Evolutionary conservation across 35 echinoderm and acorn worm genomes (phyloP).

Genomic region (Apostichopus californicus): DNA sequence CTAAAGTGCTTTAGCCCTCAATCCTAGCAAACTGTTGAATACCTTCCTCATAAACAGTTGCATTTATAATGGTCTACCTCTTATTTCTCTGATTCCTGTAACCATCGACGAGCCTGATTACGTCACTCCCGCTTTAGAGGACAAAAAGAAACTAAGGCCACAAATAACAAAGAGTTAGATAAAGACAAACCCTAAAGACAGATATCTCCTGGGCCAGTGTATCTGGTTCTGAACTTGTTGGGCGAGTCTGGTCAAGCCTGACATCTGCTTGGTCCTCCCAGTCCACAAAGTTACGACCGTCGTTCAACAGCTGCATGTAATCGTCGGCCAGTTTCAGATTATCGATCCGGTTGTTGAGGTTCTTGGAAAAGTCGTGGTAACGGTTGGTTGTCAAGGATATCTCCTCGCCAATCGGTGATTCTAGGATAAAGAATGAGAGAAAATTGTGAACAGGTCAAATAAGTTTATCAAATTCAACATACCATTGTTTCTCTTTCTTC

Average conservation of each 20-base stretch:
- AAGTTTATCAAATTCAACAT: no score
- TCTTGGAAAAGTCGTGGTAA: slow-evolving; percentile 72
- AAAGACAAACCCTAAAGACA: slow-evolving; percentile 63
- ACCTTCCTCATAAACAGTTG: neutral
- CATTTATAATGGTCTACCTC: neutral
- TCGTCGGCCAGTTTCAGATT: slow-evolving; percentile 76
- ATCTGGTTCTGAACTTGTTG: slow-evolving; percentile 74
- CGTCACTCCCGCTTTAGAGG: neutral
- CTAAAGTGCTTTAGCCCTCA: no score
- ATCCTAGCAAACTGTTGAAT: neutral
- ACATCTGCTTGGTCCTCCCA: slow-evolving; percentile 69
- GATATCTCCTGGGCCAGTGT: slow-evolving; percentile 76
- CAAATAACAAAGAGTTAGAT: neutral
- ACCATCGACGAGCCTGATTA: neutral
- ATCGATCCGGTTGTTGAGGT: slow-evolving; percentile 74
- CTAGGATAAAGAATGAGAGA: slow-evolving; percentile 28
- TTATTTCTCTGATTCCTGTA: no score
- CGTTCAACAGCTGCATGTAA: slow-evolving; percentile 59
- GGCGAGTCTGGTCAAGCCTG: slow-evolving; percentile 66
- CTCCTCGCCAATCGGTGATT: slow-evolving; percentile 61
- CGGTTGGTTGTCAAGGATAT: slow-evolving; percentile 63
- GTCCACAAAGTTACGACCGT: slow-evolving; percentile 60
- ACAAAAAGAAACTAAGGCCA: neutral
- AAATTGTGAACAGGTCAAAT: no score
- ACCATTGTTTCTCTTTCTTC: no score